Base-by-base conservation (phyloP, 2,888 invertebrate species). In the Hyposoter dolosus region DNA sequence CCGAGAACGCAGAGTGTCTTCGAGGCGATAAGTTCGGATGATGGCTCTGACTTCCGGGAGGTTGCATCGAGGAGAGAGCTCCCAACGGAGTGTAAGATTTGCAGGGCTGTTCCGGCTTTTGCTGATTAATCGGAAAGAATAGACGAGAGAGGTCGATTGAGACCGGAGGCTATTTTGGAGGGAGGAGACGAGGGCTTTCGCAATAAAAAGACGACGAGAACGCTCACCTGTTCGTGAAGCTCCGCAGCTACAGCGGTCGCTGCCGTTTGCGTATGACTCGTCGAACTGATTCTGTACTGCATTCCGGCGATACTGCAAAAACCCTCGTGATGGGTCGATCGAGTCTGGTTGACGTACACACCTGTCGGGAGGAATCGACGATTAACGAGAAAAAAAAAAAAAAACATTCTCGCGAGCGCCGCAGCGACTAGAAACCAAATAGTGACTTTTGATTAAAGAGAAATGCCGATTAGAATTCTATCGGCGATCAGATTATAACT, bases 271-370 rank as follows among this genome's bases (percentile, higher is more conserved):
- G 97, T 97, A 93, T 97, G 97, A 93, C 98, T 98, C 76, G 98
- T 98, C 72, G 98, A 97, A 88, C 97, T 97, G 90, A 98, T 98
- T 88, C 98, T 96, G 94, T 98, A 98, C 94, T 98, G 97, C 97
- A 98, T 96, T 69, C 97, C 97, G 45, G 97, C 96, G 89, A 97
- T 98, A 89, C 97, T 98, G 93, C 98, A 98, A 93, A 96, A 98
- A 45, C 97, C 97, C 93, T 97, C 97, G 93, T 97, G 97, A 92
- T 96, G 96, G 89, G 97, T 97, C 50, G 96, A 96, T 82, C 96
- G 95, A 35, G 97, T 96, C 91, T 96, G 96, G 93, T 96, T 96
- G 75, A 96, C 96, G 94, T 98, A 98, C 83, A 98, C 97, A 19
- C 98, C 94, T 94, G 88, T 77, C 80, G 77, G 19, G 28, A 50